Evolutionary conservation across 2,888 invertebrate species (phyloP).

Genomic region (Marasmarcha lunaedactyla): DNA sequence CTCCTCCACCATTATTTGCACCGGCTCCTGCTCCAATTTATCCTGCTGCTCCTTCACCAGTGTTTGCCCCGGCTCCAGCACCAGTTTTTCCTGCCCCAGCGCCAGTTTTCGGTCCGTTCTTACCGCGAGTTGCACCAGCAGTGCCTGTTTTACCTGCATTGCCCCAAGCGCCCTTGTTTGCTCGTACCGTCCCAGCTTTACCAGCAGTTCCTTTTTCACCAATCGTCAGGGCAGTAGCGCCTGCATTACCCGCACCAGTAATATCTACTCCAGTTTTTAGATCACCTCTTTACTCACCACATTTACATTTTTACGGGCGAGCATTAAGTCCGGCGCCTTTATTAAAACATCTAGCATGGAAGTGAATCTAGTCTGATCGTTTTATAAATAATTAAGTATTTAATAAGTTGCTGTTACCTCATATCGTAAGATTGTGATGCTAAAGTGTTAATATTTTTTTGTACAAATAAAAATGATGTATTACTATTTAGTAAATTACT

Average conservation of each 20-base stretch:
- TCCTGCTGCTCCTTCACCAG: slow-evolving; percentile 8
- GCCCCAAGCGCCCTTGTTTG: slow-evolving; percentile 19
- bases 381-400: slow-evolving; percentile 9
- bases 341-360: slow-evolving; percentile 46
- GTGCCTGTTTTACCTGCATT: slow-evolving; percentile 4
- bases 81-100: slow-evolving; percentile 21
- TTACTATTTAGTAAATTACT: too few relatives aligned
- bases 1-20: slow-evolving; percentile 9
- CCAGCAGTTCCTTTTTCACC: slow-evolving; percentile 27
- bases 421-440: too few relatives aligned
- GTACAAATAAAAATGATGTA: too few relatives aligned
- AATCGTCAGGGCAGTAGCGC: slow-evolving; percentile 23
- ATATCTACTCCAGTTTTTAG: slow-evolving; percentile 19
- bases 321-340: slow-evolving; percentile 25
- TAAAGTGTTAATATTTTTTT: too few relatives aligned
- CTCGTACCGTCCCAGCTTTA: slow-evolving; percentile 18
- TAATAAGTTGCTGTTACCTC: slow-evolving; percentile 8
- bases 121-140: slow-evolving; percentile 4
- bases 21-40: slow-evolving; percentile 9
- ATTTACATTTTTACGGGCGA: slow-evolving; percentile 47
- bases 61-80: slow-evolving; percentile 7
- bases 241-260: slow-evolving; percentile 19
- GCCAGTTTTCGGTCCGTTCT: not conserved
- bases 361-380: slow-evolving; percentile 33
- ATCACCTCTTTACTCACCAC: slow-evolving; percentile 28